phyloP scores from a whole-genome alignment of 2,797 vertebrate species.

The Pogonophryne albipinna region DNA sequence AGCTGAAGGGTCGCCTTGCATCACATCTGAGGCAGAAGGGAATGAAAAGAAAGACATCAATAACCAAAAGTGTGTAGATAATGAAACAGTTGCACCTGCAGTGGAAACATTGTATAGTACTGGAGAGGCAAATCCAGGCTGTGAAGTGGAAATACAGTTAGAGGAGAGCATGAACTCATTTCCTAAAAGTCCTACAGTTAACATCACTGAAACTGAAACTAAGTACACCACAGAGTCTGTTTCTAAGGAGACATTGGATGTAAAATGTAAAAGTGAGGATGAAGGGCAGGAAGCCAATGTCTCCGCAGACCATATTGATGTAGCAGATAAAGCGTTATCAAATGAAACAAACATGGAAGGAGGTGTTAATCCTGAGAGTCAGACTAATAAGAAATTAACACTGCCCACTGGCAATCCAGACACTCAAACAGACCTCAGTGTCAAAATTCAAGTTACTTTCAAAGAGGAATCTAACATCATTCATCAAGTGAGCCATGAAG shows the following conservation, averaged over 20 bases:
- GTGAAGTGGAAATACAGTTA: constrained; percentile 18
- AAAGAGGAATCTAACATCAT: constrained; percentile 51
- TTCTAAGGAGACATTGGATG: constrained; percentile 45
- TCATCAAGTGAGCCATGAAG: constrained; percentile 20
- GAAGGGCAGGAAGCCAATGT: constrained; percentile 3
- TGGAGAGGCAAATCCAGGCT: constrained; percentile 26
- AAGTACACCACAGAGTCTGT: constrained; percentile 18
- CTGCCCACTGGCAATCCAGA: constrained; percentile 28
- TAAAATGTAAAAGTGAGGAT: constrained; percentile 28
- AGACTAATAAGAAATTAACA: constrained; percentile 20
- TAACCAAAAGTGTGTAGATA: constrained; percentile 32
- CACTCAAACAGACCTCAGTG: constrained; percentile 56
- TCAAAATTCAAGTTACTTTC: constrained; percentile 63
- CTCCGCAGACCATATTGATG: constrained; percentile 16
- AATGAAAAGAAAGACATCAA: constrained; percentile 26
- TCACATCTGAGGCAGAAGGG: constrained; percentile 19
- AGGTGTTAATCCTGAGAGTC: constrained; percentile 31
- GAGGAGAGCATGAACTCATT: constrained; percentile 8
- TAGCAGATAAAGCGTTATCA: constrained; percentile 2
- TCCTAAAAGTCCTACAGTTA: constrained; percentile 7
- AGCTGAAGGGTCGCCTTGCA: background rate
- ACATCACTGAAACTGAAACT: constrained; percentile 24
- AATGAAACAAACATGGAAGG: constrained; percentile 20
- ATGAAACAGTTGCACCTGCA: constrained; percentile 24
- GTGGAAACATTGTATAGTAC: constrained; percentile 30